Percentiles rank a stretch among this genome's conserved stretches.
These are phyloP conservation scores for Ernsta delagoae DNA, from an alignment of 2,888 invertebrate genomes.

Conservation along the genomic window DNA sequence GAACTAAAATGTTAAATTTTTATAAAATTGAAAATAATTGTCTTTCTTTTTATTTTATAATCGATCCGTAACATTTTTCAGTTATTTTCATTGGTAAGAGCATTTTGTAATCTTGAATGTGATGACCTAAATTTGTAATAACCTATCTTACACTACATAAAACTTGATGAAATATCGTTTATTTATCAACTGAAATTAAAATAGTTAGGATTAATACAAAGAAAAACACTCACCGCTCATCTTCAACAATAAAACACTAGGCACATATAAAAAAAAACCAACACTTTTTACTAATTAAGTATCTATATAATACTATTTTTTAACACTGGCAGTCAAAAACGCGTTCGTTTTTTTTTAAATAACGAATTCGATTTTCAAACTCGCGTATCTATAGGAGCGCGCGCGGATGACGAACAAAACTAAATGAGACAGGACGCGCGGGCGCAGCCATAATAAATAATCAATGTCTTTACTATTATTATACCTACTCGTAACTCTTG, in stretches of 20 bases:
- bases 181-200: no score
- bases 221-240: slow-evolving; percentile 22
- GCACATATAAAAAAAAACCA: slow-evolving; percentile 16
- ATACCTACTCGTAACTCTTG: not conserved
- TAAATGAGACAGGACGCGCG: slow-evolving; percentile 26
- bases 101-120: no score
- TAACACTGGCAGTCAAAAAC: not conserved
- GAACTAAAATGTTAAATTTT: no score
- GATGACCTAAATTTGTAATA: no score
- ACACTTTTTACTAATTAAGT: slow-evolving; percentile 6
- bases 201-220: no score
- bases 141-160: no score
- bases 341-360: no score
- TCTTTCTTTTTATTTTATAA: no score
- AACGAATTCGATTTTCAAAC: not conserved
- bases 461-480: slow-evolving; percentile 20
- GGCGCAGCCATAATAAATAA: slow-evolving; percentile 30
- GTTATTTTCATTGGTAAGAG: no score
- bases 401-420: slow-evolving; percentile 24
- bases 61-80: no score
- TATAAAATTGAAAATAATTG: no score
- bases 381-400: slow-evolving; percentile 15
- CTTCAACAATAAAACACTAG: slow-evolving; percentile 15
- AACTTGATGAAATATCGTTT: no score
- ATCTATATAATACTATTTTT: not conserved